Percentiles rank a stretch among this genome's conserved stretches.
phyloP scores from a whole-genome alignment of 2,113 vertebrate genomes.

The Calypte anna region DNA sequence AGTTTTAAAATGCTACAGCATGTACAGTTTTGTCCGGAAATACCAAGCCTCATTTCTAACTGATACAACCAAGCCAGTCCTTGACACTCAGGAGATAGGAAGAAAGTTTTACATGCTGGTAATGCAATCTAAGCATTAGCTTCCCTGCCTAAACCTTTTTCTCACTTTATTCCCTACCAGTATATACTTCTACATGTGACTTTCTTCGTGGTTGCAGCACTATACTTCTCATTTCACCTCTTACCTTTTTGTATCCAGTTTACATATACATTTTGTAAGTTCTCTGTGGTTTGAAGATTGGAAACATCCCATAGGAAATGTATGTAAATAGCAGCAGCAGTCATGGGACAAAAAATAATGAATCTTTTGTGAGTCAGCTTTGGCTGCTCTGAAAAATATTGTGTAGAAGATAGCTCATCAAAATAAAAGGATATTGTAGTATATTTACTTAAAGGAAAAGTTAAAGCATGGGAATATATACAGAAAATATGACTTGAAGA shows the following conservation, averaged over 20 bases:
- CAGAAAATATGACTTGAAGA: neutral
- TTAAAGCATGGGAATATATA: neutral
- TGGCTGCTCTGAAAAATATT: neutral
- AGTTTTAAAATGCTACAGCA: conserved; percentile 20
- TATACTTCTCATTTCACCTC: conserved; percentile 32
- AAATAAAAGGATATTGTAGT: neutral
- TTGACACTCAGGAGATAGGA: neutral
- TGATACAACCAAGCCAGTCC: neutral
- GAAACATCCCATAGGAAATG: conserved; percentile 52
- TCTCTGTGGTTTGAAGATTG: conserved; percentile 18
- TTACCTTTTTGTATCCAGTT: conserved; percentile 1
- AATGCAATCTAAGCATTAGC: neutral
- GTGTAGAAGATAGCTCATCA: conserved; percentile 10
- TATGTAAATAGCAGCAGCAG: conserved; percentile 60
- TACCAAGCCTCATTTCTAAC: conserved; percentile 21
- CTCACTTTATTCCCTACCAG: neutral
- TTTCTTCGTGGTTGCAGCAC: neutral
- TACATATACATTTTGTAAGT: neutral
- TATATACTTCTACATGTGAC: neutral
- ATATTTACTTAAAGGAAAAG: conserved; percentile 27
- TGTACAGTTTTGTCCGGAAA: conserved; percentile 39
- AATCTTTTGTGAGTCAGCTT: conserved; percentile 56
- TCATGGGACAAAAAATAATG: conserved; percentile 64
- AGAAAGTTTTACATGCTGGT: neutral
- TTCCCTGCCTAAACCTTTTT: neutral